Evolutionary conservation across 1,140 invertebrate species (phyloP).

Genomic region (Temnothorax longispinosus): DNA sequence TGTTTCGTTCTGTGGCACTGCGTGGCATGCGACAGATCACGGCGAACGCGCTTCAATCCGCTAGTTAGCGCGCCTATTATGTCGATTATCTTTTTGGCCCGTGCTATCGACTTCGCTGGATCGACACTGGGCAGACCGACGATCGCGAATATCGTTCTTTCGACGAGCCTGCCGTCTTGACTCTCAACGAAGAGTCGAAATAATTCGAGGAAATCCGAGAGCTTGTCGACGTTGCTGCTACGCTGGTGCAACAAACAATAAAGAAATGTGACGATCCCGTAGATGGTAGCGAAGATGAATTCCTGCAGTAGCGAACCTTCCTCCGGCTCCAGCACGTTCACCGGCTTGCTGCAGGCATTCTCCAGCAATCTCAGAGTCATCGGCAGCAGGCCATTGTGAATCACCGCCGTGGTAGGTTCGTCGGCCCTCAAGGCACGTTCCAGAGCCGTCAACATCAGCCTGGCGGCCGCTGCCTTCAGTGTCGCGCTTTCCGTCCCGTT

Average conservation of each 20-base stretch:
- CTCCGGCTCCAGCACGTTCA: slow-evolving; percentile 69
- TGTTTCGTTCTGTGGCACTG: slow-evolving; percentile 86
- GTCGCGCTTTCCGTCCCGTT: slow-evolving; percentile 79
- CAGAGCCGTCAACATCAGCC: slow-evolving; percentile 87
- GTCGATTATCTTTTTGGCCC: slow-evolving; percentile 87
- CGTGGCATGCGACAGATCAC: slow-evolving; percentile 86
- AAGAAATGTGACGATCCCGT: slow-evolving; percentile 87
- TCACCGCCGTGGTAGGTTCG: slow-evolving; percentile 87
- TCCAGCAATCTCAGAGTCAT: slow-evolving; percentile 88
- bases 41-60: slow-evolving; percentile 87
- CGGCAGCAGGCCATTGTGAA: slow-evolving; percentile 88
- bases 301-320: slow-evolving; percentile 86
- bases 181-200: slow-evolving; percentile 88
- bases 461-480: slow-evolving; percentile 87
- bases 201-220: slow-evolving; percentile 88
- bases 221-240: slow-evolving; percentile 83
- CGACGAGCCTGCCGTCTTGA: slow-evolving; percentile 87
- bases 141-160: slow-evolving; percentile 87
- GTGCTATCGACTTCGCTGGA: slow-evolving; percentile 80
- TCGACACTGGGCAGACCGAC: slow-evolving; percentile 85
- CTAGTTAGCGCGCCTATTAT: slow-evolving; percentile 87
- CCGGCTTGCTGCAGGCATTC: slow-evolving; percentile 84
- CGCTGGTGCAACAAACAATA: slow-evolving; percentile 88
- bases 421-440: slow-evolving; percentile 87
- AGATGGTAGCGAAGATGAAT: slow-evolving; percentile 88